Conservation (phyloP, 64 coral and sea anemone species). For the Montipora cactus region DNA sequence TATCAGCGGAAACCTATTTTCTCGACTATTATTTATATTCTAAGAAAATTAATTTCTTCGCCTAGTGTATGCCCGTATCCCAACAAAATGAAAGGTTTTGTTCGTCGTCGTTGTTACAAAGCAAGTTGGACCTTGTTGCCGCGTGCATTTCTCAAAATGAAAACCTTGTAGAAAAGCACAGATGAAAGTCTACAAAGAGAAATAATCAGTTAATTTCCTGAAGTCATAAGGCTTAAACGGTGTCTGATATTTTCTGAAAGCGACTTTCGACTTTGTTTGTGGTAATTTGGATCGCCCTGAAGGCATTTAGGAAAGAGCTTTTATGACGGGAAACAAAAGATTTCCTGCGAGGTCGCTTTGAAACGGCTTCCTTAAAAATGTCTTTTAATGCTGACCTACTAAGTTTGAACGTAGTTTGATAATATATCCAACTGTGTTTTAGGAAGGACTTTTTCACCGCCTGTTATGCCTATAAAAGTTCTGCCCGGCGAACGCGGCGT, state of each 20-base stretch:
- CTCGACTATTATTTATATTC: slow-evolving; percentile 45
- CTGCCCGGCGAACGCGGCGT: neutral
- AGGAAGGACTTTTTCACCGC: slow-evolving; percentile 27
- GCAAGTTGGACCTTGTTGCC: neutral
- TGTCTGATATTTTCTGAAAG: slow-evolving; percentile 38
- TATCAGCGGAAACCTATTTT: slow-evolving; percentile 37
- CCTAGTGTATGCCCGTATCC: neutral
- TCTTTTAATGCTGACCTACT: slow-evolving; percentile 34
- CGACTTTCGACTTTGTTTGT: slow-evolving; percentile 55
- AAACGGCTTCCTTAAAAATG: slow-evolving; percentile 51
- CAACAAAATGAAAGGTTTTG: slow-evolving; percentile 11
- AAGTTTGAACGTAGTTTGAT: slow-evolving; percentile 22
- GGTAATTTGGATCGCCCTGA: slow-evolving; percentile 31
- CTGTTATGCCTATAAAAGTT: slow-evolving; percentile 14
- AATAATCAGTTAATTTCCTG: slow-evolving; percentile 59
- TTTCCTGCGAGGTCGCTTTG: slow-evolving; percentile 44
- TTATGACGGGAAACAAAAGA: slow-evolving; percentile 26
- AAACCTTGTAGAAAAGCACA: neutral
- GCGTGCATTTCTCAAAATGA: neutral
- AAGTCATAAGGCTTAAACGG: slow-evolving; percentile 47
- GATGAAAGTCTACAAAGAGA: neutral
- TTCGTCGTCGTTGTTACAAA: neutral
- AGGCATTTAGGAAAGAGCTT: slow-evolving; percentile 51
- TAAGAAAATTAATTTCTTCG: slow-evolving; percentile 44
- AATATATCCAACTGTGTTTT: slow-evolving; percentile 15